phyloP scores from a whole-genome alignment of 2,888 invertebrate species.

The Drosophila demipolita region DNA sequence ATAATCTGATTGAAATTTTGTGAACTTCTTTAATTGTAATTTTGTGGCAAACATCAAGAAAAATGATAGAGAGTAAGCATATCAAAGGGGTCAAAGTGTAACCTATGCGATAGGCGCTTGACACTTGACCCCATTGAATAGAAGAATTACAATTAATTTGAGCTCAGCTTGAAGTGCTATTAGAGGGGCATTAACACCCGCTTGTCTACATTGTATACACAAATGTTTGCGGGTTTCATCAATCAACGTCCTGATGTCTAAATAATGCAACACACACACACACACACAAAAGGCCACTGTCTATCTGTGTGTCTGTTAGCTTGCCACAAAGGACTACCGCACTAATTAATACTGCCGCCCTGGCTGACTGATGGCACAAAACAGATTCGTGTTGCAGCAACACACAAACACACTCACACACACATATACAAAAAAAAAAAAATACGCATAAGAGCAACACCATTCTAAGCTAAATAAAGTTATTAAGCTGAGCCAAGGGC shows the following conservation, averaged over 20 bases:
- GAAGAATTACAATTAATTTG: conserved; percentile 36
- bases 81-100: background rate
- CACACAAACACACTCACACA: conserved; percentile 30
- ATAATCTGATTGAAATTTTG: background rate
- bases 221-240: conserved; percentile 45
- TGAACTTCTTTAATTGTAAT: background rate
- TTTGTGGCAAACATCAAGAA: background rate
- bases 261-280: conserved; percentile 55
- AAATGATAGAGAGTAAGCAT: background rate
- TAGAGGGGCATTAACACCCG: conserved; percentile 67
- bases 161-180: conserved; percentile 55
- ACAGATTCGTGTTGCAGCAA: conserved; percentile 46
- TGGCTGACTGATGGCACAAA: conserved; percentile 47
- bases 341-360: conserved; percentile 75
- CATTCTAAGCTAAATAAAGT: conserved; percentile 77
- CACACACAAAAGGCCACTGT: conserved; percentile 34
- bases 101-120: conserved; percentile 3
- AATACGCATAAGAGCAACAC: conserved; percentile 23
- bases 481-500: conserved; percentile 60
- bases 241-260: conserved; percentile 78
- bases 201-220: conserved; percentile 1
- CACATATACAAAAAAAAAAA: conserved; percentile 3
- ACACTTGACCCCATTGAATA: conserved; percentile 14
- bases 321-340: conserved; percentile 77
- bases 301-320: conserved; percentile 24